These are phyloP conservation scores for Andrena flavipes DNA, from an alignment of 2,888 invertebrate species.

Conservation along the genomic window DNA sequence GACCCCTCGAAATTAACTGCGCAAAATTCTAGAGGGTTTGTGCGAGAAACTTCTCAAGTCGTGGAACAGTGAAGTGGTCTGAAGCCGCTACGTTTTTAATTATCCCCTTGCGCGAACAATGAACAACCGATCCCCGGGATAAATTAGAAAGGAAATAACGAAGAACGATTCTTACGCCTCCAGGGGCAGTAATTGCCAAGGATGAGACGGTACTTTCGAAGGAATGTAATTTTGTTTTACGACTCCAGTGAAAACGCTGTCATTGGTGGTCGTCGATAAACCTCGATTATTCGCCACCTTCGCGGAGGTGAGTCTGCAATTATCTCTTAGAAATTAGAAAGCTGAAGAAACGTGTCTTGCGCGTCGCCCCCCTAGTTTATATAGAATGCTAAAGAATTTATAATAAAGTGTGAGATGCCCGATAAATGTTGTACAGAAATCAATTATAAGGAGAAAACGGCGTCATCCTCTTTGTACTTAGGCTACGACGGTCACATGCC, in stretches of 20 bases:
- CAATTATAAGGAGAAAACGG: too few relatives aligned
- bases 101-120: slow-evolving; percentile 1
- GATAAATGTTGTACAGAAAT: too few relatives aligned
- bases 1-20: not conserved
- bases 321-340: slow-evolving; percentile 71
- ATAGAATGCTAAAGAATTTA: too few relatives aligned
- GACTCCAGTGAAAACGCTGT: slow-evolving; percentile 60
- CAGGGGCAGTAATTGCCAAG: slow-evolving; percentile 68
- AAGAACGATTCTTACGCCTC: slow-evolving; percentile 22
- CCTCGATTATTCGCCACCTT: slow-evolving; percentile 55
- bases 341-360: too few relatives aligned
- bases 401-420: too few relatives aligned
- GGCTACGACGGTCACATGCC: not conserved
- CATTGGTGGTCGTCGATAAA: slow-evolving; percentile 66
- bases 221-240: slow-evolving; percentile 78
- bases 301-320: slow-evolving; percentile 64
- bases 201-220: slow-evolving; percentile 75
- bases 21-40: not conserved
- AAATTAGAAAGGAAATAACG: slow-evolving; percentile 56
- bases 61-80: too few relatives aligned
- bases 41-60: not conserved
- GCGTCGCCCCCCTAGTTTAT: too few relatives aligned
- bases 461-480: not conserved
- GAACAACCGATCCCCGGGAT: slow-evolving; percentile 31
- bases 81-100: not conserved